Percentiles rank a stretch among this genome's conserved stretches.
Evolutionary conservation across 2,113 vertebrate species (phyloP).

Genomic region (Jaculus jaculus): DNA sequence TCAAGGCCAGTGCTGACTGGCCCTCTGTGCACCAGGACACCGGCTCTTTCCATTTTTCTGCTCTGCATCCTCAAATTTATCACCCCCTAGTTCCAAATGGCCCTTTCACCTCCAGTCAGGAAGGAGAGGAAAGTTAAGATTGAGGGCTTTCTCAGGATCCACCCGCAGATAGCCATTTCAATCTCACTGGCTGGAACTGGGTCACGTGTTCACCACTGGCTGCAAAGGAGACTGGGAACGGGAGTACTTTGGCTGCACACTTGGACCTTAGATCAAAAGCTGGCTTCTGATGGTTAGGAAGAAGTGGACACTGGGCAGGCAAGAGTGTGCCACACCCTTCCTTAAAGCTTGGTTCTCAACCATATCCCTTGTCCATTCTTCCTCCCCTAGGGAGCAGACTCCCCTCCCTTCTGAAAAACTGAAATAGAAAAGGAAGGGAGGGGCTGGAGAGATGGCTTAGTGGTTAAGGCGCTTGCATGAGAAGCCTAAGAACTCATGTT

Average conservation of each 20-base stretch:
- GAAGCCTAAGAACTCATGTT: no score
- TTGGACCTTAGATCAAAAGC: not conserved
- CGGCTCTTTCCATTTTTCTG: not conserved
- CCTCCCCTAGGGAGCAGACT: not conserved
- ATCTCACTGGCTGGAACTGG: not conserved
- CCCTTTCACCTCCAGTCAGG: not conserved
- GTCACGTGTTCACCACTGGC: no score
- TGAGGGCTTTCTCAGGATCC: not conserved
- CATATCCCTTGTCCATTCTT: not conserved
- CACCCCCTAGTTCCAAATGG: not conserved
- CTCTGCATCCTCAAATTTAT: not conserved
- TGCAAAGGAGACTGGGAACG: not conserved
- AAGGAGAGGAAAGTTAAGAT: not conserved
- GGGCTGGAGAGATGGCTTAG: no score
- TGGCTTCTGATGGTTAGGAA: not conserved
- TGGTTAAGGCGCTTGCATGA: no score
- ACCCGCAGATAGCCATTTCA: not conserved
- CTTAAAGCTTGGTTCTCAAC: not conserved
- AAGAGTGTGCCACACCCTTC: not conserved
- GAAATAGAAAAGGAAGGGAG: no score
- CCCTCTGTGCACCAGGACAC: not conserved
- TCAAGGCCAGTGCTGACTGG: not conserved
- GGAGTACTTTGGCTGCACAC: not conserved
- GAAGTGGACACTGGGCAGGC: not conserved
- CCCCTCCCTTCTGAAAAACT: not conserved